phyloP scores from a whole-genome alignment of 2,113 vertebrate species.

The Prolemur simus region DNA sequence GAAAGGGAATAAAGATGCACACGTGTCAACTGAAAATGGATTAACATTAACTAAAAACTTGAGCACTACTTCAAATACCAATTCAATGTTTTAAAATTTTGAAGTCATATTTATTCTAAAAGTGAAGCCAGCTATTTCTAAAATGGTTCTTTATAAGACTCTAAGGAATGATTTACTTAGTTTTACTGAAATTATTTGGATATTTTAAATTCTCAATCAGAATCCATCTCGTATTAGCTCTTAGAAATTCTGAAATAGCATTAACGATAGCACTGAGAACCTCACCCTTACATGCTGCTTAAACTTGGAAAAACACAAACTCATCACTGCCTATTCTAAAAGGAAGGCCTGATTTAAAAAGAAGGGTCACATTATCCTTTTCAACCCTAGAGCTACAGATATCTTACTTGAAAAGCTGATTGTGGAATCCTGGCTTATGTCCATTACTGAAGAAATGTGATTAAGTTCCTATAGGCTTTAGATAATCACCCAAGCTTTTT shows the following conservation, averaged over 20 bases:
- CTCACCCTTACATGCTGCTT: not conserved
- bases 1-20: not conserved
- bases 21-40: not conserved
- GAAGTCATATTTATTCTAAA: not conserved
- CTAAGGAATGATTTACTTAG: constrained; percentile 32
- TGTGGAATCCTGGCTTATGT: constrained; percentile 66
- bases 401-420: constrained; percentile 59
- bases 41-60: constrained; percentile 5
- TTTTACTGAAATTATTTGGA: constrained; percentile 22
- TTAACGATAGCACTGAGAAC: not conserved
- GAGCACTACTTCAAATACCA: not conserved
- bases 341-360: constrained; percentile 31
- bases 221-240: not conserved
- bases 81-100: constrained; percentile 14
- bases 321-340: not conserved
- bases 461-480: constrained; percentile 75
- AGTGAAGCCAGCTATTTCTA: not conserved
- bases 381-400: constrained; percentile 52
- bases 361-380: constrained; percentile 43
- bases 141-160: not conserved
- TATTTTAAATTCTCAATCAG: constrained; percentile 17
- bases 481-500: constrained; percentile 71
- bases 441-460: constrained; percentile 70
- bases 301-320: not conserved
- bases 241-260: not conserved